These are phyloP conservation scores for Parazoanthus darwini DNA, from an alignment of 92 coral and sea anemone genomes.

Conservation along the genomic window DNA sequence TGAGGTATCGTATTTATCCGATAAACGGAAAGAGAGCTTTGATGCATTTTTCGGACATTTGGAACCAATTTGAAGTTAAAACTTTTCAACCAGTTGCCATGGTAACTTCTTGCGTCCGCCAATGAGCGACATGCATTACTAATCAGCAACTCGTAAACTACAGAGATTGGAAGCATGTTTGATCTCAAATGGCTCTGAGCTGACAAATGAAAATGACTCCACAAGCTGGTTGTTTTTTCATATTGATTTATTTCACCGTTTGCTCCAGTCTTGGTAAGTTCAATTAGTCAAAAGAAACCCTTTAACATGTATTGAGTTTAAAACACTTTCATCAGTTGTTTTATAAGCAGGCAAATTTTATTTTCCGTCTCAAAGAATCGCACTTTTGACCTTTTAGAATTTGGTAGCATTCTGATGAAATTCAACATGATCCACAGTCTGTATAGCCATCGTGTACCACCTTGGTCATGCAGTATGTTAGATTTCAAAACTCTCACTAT, in stretches of 20 bases:
- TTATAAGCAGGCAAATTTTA: neutral
- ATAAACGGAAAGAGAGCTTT: neutral
- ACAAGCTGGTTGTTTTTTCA: neutral
- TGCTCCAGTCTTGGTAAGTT: neutral
- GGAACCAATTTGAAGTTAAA: neutral
- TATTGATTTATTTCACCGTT: neutral
- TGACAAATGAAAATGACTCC: neutral
- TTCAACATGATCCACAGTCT: neutral
- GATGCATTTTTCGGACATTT: neutral
- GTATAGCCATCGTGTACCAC: no score
- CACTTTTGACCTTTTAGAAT: neutral
- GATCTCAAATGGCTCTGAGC: neutral
- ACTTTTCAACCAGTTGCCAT: neutral
- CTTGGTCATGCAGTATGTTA: neutral
- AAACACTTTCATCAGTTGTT: neutral
- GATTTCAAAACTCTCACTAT: no score
- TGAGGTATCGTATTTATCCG: neutral
- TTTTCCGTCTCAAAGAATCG: neutral
- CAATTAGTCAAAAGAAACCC: neutral
- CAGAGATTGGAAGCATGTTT: neutral
- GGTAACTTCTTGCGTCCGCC: neutral
- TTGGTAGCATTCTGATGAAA: neutral
- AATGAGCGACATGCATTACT: neutral
- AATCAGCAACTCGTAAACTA: neutral
- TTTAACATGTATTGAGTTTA: neutral